Base-by-base conservation (phyloP, 2,888 invertebrate species). In the Agrotis ipsilon region DNA sequence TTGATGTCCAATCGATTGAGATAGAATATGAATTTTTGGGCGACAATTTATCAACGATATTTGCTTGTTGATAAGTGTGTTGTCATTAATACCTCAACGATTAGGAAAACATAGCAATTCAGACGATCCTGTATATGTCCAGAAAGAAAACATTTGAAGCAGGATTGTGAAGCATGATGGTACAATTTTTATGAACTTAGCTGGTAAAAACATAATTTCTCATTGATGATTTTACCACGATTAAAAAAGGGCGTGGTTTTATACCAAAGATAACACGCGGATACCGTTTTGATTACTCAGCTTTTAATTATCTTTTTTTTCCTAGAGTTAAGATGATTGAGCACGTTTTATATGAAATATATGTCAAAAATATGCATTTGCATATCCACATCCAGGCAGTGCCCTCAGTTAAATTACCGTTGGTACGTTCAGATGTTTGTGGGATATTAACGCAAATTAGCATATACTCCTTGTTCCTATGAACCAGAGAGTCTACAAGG, bases 401-500 rank as follows among this genome's bases (percentile, higher is more conserved):
- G 93, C 91, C 89, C 67, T 81, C 87, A 83, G 89, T 81, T 52
- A 57, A 9, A 32, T 69, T 87, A 88, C 89, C 85, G 88, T 80
- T 72, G 91, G 91, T 88, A 86, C 92, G 93, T 94, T 94, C 93
- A 92, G 88, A 91, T 92, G 93, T 93, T 93, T 92, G 94, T 94
- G 93, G 93, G 72, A 94, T 39, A 92, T 72, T 13, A 87, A 76
- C 4, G 88, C 88, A 87, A 82, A 87, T 86, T 75, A 89, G 88
- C 89, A 89, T 89, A 89, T 90, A 87, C 89, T 90, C 80, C 54
- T 79, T 86, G 85, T 88, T 88, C 77, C 19, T 27, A 43, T 90
- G 79, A 74, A 80, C 81, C 75, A 78, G 21, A 68, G 86, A 88
- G 92, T 88, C 89, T 90, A 91, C 86, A 88, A 88, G 68, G 75